Evolutionary conservation across 2,797 vertebrate species (phyloP), one percentile per base, ranked within the genome.

Genomic region (Uromys caudimaculatus): DNA sequence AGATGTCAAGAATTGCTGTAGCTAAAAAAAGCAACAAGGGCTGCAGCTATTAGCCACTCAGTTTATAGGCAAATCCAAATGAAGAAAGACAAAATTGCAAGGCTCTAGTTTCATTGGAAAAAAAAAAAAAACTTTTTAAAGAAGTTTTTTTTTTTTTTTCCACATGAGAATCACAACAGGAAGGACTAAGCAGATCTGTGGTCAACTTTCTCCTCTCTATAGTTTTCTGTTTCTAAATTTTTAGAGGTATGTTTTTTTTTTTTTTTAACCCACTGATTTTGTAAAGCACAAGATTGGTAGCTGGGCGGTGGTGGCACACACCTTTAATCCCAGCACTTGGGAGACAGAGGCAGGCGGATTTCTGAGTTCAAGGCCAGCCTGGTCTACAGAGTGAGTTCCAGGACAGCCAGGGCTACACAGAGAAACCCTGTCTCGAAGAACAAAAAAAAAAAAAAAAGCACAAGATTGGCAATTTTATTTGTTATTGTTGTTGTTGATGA

Each of bases 1-100:
- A 95, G 89, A 96, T 96, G 97, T 97, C 85, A 93, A 89, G 62
- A 83, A 94, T 96, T 93, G 84, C 67, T 90, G 54, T 78, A 76
- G 78, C 89, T 90, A 17, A 83, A 94, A 93, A 95, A 93, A 87
- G 56, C 78, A 94, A 12, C 92, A 89, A 83, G 85, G 14, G 50
- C 86, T 82, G 93, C 93, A 92, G 86, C 86, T 92, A 89, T 96
- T 92, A 93, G 69, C 88, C 67, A 54, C 87, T 78, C 38, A 38
- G 29, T 92, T 90, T 95, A 79, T 75, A 94, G 75, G 58, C 82
- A 83, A 96, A 81, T 79, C 78, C 82, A 94, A 87, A 93, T 12
- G 54, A 90, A 76, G 60, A 81, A 73, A 82, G 64, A 71, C 52
- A 62, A 90, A 89, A 84, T 94, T 90, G 81, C 94, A 88, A n/a